These are phyloP conservation scores for Chrysotoxum bicinctum DNA, from an alignment of 2,888 invertebrate genomes.

Conservation along the genomic window DNA sequence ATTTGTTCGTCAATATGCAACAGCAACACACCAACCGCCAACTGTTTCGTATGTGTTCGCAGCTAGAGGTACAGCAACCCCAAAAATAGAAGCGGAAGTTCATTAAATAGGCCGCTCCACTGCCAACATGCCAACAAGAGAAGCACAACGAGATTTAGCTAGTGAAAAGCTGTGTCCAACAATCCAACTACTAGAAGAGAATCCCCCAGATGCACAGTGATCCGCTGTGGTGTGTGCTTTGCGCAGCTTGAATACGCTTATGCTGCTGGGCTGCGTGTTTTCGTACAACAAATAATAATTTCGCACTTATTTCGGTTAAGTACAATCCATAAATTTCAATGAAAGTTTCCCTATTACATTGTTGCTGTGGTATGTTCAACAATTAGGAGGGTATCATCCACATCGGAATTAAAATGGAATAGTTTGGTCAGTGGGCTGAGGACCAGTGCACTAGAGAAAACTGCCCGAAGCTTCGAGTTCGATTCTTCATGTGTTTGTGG, in stretches of 20 bases:
- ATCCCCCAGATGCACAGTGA: neutral
- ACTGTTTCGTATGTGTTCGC: neutral
- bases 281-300: conserved; percentile 45
- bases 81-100: conserved; percentile 67
- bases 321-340: conserved; percentile 64
- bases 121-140: neutral
- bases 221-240: neutral
- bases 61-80: neutral
- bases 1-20: conserved; percentile 55
- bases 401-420: conserved; percentile 32
- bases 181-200: neutral
- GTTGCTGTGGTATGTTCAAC: conserved; percentile 49
- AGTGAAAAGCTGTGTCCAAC: neutral
- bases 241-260: neutral
- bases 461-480: neutral
- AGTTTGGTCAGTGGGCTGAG: conserved; percentile 18
- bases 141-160: neutral
- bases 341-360: conserved; percentile 55
- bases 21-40: neutral
- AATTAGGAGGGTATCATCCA: conserved; percentile 52
- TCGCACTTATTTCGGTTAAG: conserved; percentile 65
- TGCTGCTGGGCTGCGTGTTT: neutral
- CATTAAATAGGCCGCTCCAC: conserved; percentile 38
- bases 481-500: neutral
- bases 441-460: conserved; percentile 6